phyloP scores from a whole-genome alignment of 2,113 vertebrate species.

The Campylorhamphus procurvoides region DNA sequence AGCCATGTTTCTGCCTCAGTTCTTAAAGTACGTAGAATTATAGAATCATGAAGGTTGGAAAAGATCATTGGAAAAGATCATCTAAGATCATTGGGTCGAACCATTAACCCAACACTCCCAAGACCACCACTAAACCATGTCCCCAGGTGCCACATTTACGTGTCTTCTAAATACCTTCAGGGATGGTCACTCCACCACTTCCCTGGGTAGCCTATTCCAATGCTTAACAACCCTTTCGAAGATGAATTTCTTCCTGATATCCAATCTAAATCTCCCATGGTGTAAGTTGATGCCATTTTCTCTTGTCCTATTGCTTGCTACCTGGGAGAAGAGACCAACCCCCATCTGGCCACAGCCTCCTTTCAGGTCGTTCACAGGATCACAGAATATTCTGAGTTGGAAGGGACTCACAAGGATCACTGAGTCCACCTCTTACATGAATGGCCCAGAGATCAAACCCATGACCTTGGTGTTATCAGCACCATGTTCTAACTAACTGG shows the following conservation, averaged over 20 bases:
- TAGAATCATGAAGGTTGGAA: not conserved
- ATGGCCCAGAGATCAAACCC: not conserved
- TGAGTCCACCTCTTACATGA: not conserved
- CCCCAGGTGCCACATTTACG: not conserved
- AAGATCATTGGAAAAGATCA: not conserved
- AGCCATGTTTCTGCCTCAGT: not conserved
- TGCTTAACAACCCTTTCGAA: not conserved
- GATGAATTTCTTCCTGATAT: not conserved
- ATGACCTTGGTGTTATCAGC: not conserved
- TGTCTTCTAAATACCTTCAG: not conserved
- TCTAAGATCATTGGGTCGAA: not conserved
- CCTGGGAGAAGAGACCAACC: not conserved
- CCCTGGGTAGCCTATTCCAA: not conserved
- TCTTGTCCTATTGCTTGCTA: not conserved
- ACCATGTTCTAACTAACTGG: not conserved
- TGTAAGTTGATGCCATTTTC: not conserved
- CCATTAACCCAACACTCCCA: not conserved
- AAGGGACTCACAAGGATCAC: not conserved
- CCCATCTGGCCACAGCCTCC: not conserved
- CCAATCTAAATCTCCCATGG: not conserved
- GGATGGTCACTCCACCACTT: not conserved
- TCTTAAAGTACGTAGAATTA: not conserved
- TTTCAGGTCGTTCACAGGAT: not conserved
- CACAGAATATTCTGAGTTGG: not conserved
- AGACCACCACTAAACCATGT: rapidly evolving